Evolutionary conservation across 1,140 invertebrate species (phyloP), one percentile per base, ranked within the genome.

Genomic region (Oreohelix idahoensis): DNA sequence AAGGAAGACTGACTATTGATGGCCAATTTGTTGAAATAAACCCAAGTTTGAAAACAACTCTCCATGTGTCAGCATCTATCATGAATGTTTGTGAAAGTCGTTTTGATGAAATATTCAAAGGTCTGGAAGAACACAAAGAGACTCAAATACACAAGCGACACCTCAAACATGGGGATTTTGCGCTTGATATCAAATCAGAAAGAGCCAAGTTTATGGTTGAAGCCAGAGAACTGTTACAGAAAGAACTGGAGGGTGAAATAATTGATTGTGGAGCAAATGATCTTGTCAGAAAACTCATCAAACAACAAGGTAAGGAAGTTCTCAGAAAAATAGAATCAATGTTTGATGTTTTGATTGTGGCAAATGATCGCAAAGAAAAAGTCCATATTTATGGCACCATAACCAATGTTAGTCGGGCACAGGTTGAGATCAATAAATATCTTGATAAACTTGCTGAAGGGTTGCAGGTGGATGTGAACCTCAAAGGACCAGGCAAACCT

Each of bases 401-500:
- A 45, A 45, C 5, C 42, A 45, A 58, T 45, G 15, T 45, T 45
- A 45, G 5, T 45, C 42, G 39, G 29, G 39, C n/a, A 36, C 10
- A 70, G 17, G 1, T 5, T 29, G 38, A 51, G n/a, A 81, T 81
- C 1, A 51, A 81, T 51, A 58, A 45, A 23, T 81, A 42, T 71
- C 36, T 81, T 4, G 36, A 36, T 10, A 45, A 51, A 38, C 63
- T 71, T 4, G 51, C 26, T 26, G n/a, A 49, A 36, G 79, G 82
- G 0, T 75, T 42, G 38, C 85, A 83, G 73, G 83, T 81, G 2
- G 38, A 86, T 8, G 15, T 81, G 1, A 51, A 29, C 5, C 69
- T 90, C 42, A 87, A 83, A 74, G 86, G 88, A 1, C 69, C 66
- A 17, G 82, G 81, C 1, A 86, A 86, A 76, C 89, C 90, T 69